A percentile compares a stretch with the other conserved stretches of the same genome.
Conservation (phyloP, 2,888 invertebrate species). For the Oligia strigilis region DNA sequence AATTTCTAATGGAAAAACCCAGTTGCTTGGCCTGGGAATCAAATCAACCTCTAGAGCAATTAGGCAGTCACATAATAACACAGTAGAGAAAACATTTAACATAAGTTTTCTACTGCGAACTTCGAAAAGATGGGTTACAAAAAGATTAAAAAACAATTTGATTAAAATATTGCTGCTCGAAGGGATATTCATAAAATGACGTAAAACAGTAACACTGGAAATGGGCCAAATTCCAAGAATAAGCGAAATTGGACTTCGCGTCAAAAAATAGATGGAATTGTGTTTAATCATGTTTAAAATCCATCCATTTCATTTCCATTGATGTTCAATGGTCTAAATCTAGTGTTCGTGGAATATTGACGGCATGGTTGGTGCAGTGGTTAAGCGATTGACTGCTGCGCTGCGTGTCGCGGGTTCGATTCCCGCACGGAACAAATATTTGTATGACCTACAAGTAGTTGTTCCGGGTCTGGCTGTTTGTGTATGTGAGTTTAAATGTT, state of each 20-base stretch:
- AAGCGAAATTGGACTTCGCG: not conserved
- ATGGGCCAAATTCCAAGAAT: not conserved
- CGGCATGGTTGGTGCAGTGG: no score
- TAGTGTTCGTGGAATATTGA: not conserved
- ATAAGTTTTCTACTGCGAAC: not conserved
- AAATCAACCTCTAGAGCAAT: no score
- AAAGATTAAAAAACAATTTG: not conserved
- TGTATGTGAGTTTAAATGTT: no score
- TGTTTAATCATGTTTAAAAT: not conserved
- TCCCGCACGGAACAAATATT: no score
- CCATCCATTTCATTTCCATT: not conserved
- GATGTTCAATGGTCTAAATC: not conserved
- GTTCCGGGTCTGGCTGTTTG: no score
- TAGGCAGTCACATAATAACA: no score
- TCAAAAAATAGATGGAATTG: not conserved
- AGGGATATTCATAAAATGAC: no score
- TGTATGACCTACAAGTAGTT: no score
- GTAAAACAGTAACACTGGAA: not conserved
- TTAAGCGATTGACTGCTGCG: no score
- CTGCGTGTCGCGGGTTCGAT: no score
- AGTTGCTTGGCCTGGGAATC: no score
- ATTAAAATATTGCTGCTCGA: not conserved
- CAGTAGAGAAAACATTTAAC: not conserved
- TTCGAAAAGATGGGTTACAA: not conserved
- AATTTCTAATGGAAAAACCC: not conserved